Conservation (phyloP, 2,888 invertebrate genomes). For the Platycnemis pennipes region DNA sequence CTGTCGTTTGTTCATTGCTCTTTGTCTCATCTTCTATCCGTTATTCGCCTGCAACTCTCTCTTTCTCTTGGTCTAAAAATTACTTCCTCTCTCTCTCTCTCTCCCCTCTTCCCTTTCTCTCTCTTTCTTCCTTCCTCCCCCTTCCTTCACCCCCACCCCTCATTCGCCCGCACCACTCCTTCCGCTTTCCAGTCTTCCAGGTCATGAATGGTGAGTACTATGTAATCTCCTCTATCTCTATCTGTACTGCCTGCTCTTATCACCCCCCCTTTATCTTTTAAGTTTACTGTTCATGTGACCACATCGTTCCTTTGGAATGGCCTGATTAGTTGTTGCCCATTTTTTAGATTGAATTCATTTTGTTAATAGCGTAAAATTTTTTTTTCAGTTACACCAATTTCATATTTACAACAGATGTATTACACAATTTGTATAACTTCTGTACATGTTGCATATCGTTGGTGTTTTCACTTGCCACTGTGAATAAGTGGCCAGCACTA, state of each 20-base stretch:
- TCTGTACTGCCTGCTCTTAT: not conserved
- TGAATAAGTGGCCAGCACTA: not conserved
- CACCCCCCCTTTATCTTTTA: not conserved
- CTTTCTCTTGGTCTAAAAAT: not conserved
- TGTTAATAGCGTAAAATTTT: not conserved
- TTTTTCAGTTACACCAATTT: not conserved
- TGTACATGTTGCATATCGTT: not conserved
- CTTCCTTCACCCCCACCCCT: not conserved
- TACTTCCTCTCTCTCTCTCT: not conserved
- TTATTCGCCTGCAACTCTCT: not conserved
- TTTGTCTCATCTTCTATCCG: conserved; percentile 17
- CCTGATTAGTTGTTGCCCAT: not conserved
- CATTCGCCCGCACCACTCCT: not conserved
- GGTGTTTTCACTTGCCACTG: not conserved
- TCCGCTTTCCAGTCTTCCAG: conserved; percentile 29
- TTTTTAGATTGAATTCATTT: not conserved
- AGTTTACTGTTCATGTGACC: not conserved
- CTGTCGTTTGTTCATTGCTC: not conserved
- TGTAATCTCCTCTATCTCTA: too few relatives aligned
- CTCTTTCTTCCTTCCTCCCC: not conserved
- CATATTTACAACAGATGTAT: not conserved
- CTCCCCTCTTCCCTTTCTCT: not conserved
- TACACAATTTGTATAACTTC: not conserved
- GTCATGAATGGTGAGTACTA: conserved; percentile 66
- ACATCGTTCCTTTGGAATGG: conserved; percentile 29